Evolutionary conservation across 2,797 vertebrate genomes (phyloP).

Genomic region (Rallus crepitans): DNA sequence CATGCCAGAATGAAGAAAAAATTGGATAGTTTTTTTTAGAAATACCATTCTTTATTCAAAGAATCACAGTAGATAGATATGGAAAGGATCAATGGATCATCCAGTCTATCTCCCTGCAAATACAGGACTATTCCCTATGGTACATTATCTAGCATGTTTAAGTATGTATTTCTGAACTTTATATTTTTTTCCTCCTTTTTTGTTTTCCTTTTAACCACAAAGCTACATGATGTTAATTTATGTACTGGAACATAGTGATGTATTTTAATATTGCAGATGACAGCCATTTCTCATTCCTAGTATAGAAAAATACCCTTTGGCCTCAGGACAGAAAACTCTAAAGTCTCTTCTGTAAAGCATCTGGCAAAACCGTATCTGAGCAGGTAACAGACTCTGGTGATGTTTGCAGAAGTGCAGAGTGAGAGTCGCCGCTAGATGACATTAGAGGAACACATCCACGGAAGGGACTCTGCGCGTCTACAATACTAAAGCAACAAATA

Average conservation of each 20-base stretch:
- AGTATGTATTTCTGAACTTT: conserved; percentile 12
- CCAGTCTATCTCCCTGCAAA: conserved; percentile 52
- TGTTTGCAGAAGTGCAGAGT: conserved; percentile 73
- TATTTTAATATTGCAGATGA: conserved; percentile 48
- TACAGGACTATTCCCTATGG: neutral
- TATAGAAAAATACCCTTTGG: conserved; percentile 1
- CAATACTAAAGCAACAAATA: conserved; percentile 81
- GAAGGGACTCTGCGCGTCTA: conserved; percentile 78
- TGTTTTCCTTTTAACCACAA: neutral
- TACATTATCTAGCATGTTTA: neutral
- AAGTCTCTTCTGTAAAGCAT: conserved; percentile 46
- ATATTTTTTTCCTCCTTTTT: neutral
- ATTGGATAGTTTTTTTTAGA: conserved; percentile 14
- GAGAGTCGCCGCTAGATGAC: conserved; percentile 74
- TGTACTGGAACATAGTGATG: conserved; percentile 62
- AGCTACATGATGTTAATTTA: conserved; percentile 49
- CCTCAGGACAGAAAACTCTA: conserved; percentile 25
- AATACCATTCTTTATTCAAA: conserved; percentile 63
- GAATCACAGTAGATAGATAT: conserved; percentile 43
- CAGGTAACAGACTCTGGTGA: conserved; percentile 61
- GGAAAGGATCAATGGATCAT: conserved; percentile 39
- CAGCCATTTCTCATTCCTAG: conserved; percentile 37
- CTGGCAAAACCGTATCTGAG: conserved; percentile 61
- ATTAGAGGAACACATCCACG: conserved; percentile 77
- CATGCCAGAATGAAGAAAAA: conserved; percentile 45